Evolutionary conservation across 2,888 invertebrate species (phyloP).

Genomic region (Caenorhabditis becei): DNA sequence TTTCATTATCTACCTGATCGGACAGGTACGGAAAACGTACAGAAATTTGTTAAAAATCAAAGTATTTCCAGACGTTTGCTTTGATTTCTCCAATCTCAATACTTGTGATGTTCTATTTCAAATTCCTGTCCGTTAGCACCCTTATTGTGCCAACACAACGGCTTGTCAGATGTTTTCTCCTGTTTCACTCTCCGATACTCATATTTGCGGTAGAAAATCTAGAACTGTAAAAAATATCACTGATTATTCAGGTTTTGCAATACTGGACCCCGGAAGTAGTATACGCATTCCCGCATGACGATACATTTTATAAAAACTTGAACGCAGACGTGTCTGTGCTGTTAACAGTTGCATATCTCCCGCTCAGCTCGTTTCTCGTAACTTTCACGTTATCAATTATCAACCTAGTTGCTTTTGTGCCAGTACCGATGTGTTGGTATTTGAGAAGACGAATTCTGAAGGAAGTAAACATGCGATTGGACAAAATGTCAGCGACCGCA

Average conservation of each 20-base stretch:
- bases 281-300: background rate
- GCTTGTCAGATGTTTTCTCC: background rate
- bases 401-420: constrained; percentile 5
- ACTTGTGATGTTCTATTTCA: constrained; percentile 7
- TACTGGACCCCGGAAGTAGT: background rate
- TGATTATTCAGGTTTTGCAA: constrained; percentile 6
- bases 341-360: background rate
- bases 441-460: background rate
- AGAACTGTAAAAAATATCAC: too few species aligned
- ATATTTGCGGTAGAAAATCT: background rate
- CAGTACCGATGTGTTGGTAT: constrained; percentile 6
- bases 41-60: background rate
- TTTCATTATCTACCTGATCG: background rate
- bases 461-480: background rate
- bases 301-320: background rate
- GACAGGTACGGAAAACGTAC: background rate
- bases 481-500: background rate
- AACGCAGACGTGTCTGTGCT: background rate
- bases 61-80: background rate
- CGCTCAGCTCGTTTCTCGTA: background rate
- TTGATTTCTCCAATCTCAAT: background rate
- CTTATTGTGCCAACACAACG: background rate
- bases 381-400: background rate
- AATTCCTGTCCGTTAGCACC: constrained; percentile 5
- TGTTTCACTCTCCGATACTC: background rate